phyloP scores from a whole-genome alignment of 2,113 vertebrate genomes.

The Seriola quinqueradiata region DNA sequence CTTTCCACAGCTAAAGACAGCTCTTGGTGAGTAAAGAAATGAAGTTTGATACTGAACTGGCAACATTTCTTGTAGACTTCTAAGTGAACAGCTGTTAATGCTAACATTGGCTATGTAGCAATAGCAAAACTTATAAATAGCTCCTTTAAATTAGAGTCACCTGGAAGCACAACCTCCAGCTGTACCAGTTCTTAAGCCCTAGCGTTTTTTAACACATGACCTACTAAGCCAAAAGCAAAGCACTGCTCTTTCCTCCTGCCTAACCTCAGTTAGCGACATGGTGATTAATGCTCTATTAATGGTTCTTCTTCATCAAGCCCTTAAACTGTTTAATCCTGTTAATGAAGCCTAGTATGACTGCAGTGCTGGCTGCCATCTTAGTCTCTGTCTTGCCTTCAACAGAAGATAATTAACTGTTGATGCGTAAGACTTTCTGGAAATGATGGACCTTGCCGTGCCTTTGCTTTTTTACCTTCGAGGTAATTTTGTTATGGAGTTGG shows the following conservation, averaged over 20 bases:
- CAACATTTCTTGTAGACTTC: too few species aligned
- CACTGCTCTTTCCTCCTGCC: conserved; percentile 23
- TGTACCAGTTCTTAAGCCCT: not conserved
- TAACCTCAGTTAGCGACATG: conserved; percentile 29
- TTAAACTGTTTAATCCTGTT: conserved; percentile 64
- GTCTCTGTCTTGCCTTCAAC: conserved; percentile 40
- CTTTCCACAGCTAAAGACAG: too few species aligned
- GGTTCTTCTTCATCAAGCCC: conserved; percentile 42
- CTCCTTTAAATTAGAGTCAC: conserved; percentile 14
- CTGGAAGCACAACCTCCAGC: conserved; percentile 2
- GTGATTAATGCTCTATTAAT: conserved; percentile 64
- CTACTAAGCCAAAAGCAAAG: conserved; percentile 34
- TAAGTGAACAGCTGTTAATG: too few species aligned
- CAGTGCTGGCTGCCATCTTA: conserved; percentile 45
- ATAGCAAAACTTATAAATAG: too few species aligned
- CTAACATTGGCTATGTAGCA: too few species aligned
- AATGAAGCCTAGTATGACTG: conserved; percentile 45
- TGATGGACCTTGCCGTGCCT: not conserved
- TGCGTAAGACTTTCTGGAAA: conserved; percentile 16
- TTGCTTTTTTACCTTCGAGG: conserved; percentile 28
- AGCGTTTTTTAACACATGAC: not conserved
- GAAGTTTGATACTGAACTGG: too few species aligned
- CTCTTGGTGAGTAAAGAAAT: too few species aligned
- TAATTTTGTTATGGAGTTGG: conserved; percentile 40
- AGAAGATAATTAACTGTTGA: conserved; percentile 11